Base-by-base conservation (phyloP, 64 coral and sea anemone species). In the Porites australiensis region DNA sequence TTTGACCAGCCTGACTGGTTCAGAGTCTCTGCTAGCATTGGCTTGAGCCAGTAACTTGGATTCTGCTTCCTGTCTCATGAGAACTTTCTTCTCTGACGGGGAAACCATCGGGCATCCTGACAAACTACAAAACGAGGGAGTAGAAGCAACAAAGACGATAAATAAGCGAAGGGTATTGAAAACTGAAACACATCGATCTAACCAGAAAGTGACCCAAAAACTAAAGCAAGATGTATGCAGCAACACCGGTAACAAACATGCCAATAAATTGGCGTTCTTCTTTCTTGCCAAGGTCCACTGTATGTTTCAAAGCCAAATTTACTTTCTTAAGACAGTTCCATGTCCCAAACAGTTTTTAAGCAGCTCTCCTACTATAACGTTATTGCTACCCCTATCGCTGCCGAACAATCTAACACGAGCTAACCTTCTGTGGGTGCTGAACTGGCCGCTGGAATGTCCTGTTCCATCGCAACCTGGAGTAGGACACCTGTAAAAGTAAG, bases 61-160 rank as follows among this genome's bases (percentile, higher is more conserved):
- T 43, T 98, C 95, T 0, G 95, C 95, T 23, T 98, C 95, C 64
- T 98, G 95, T 54, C 95, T 79, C 95, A 98, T 98, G 21, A 98
- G 73, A 16, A 98, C 65, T 58, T 98, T 98, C 69, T 98, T 98
- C 59, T 98, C 95, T 5, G 95, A 79, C 7, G 95, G 92, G 13
- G 89, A 87, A 45, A 98, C 95, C 50, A 98, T 43, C 3, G 95
- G 95, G 77, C 95, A 98, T 8, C 95, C 95, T 14, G 95, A 98
- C 59, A 98, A 98, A 77, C 95, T 98, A 57, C 6, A 13, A 62
- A 18, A 55, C 53, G 82, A 75, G 2, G 18, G 13, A 18, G 11
- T 23, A 21, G n/a, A 8, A 2, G n/a, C 9, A 57, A 57, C 7
- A 7, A 57, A 57, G 7, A 6, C 1, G 12, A 57, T 57, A 57